phyloP scores from a whole-genome alignment of 2,888 invertebrate species.

The Mythimna loreyi region DNA sequence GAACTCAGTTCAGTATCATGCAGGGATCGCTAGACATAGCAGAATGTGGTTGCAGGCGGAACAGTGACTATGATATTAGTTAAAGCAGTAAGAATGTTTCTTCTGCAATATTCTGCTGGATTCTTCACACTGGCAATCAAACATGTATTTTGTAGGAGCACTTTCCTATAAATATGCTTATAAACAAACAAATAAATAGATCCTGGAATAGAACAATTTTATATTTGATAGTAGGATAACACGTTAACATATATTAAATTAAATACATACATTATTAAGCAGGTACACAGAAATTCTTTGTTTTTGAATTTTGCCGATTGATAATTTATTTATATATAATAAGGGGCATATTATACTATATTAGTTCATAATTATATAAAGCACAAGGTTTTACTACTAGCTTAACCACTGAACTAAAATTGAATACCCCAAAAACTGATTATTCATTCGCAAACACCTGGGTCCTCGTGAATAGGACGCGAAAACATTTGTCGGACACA shows the following conservation, averaged over 20 bases:
- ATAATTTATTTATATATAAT: neutral
- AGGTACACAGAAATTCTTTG: constrained; percentile 13
- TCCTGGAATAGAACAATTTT: constrained; percentile 47
- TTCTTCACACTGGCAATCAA: constrained; percentile 46
- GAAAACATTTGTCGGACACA: too few relatives aligned
- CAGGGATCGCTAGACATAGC: constrained; percentile 56
- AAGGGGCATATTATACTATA: neutral
- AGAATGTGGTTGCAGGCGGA: constrained; percentile 51
- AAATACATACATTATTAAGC: constrained; percentile 14
- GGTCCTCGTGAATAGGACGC: too few relatives aligned
- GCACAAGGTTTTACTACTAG: neutral
- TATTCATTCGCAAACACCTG: too few relatives aligned
- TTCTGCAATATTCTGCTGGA: constrained; percentile 34
- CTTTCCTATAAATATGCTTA: constrained; percentile 41
- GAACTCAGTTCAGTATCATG: constrained; percentile 53
- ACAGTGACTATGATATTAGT: constrained; percentile 37
- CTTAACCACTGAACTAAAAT: neutral
- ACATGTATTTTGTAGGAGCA: constrained; percentile 30
- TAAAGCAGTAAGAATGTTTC: constrained; percentile 45
- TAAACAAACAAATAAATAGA: constrained; percentile 35
- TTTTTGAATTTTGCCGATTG: neutral
- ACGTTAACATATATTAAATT: constrained; percentile 21
- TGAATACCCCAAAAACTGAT: too few relatives aligned
- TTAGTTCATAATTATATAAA: neutral
- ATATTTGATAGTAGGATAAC: neutral